Conservation (phyloP, 30 jellyfish, hydroid and myxozoan species). For the Aurelia sp. region DNA sequence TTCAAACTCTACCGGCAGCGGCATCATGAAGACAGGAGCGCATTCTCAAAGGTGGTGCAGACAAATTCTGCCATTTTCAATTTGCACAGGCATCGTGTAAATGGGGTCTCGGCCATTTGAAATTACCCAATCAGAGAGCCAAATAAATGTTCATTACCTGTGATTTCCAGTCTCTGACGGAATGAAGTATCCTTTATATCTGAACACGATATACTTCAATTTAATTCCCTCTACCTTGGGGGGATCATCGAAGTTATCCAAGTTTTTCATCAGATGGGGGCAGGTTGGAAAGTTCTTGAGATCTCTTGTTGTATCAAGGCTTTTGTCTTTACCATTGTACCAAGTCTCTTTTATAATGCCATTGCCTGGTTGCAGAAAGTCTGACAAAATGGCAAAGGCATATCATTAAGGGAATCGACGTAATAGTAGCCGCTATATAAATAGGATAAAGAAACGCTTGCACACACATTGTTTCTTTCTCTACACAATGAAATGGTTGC, state of each 20-base stretch:
- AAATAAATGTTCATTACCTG: conserved; percentile 3
- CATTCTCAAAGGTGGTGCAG: too few species aligned
- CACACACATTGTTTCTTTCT: too few species aligned
- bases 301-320: not conserved
- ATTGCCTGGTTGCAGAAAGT: conserved; percentile 36
- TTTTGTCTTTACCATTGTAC: conserved; percentile 1
- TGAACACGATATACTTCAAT: conserved; percentile 1
- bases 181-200: conserved; percentile 25
- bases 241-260: conserved; percentile 36
- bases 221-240: not conserved
- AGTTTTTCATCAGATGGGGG: conserved; percentile 19
- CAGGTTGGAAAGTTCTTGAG: conserved; percentile 15
- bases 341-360: conserved; percentile 37
- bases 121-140: too few species aligned
- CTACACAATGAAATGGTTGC: too few species aligned
- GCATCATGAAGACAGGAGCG: too few species aligned
- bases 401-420: too few species aligned
- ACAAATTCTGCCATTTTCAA: too few species aligned
- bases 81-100: too few species aligned
- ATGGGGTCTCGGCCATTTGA: too few species aligned
- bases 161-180: conserved; percentile 38
- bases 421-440: too few species aligned
- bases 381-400: not conserved
- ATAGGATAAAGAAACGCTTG: too few species aligned
- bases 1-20: too few species aligned